These are phyloP conservation scores for Agelaius tricolor DNA, from an alignment of 2,113 vertebrate species.

Conservation along the genomic window DNA sequence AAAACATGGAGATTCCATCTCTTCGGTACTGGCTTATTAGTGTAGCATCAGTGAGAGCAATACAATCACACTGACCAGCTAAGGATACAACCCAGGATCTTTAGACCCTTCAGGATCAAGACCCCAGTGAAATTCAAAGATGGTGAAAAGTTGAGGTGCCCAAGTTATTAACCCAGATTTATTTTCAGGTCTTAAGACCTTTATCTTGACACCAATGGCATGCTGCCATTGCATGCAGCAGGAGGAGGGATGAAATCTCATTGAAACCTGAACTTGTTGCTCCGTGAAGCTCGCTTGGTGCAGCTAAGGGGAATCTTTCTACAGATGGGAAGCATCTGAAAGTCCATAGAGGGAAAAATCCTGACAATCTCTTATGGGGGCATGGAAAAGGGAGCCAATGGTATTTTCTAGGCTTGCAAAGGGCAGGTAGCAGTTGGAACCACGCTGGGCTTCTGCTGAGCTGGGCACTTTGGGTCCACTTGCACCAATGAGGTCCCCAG, in stretches of 20 bases:
- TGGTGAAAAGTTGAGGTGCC: background rate
- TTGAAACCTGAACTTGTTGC: constrained; percentile 3
- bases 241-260: background rate
- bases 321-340: background rate
- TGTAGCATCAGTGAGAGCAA: background rate
- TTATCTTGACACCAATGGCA: background rate
- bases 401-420: constrained; percentile 27
- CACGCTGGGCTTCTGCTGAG: constrained; percentile 18
- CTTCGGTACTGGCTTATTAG: background rate
- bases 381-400: background rate
- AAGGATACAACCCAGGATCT: background rate
- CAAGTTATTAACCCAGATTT: background rate
- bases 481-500: constrained; percentile 33
- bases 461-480: background rate
- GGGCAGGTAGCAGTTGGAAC: constrained; percentile 20
- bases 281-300: background rate
- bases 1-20: background rate
- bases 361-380: background rate
- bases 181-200: constrained; percentile 16
- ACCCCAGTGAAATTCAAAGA: background rate
- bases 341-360: constrained; percentile 11
- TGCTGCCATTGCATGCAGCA: background rate
- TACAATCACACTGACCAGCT: background rate
- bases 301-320: constrained; percentile 10
- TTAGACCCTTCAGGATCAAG: background rate